Base-by-base conservation (phyloP, 2,797 vertebrate genomes). In the Scolopax rusticola region DNA sequence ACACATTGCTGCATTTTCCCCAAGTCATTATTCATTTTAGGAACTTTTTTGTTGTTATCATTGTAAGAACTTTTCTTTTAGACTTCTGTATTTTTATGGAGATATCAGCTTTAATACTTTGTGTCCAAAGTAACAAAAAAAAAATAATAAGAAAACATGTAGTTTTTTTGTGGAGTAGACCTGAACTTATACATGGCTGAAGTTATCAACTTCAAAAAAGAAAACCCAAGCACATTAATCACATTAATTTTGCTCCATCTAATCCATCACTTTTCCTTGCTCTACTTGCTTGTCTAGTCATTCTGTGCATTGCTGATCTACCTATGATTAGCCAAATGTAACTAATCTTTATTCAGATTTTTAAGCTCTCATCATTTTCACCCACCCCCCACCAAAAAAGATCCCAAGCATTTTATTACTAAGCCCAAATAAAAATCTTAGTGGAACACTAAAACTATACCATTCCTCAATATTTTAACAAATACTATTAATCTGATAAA, bases 241-340 rank as follows among this genome's bases (percentile, higher is more conserved):
- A 96, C 91, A 94, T 97, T 97, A 97, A 90, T 90, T 95, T 91
- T 94, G 85, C 91, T 95, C 68, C 90, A 96, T 94, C 95, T 94
- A 97, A 95, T 91, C 87, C 80, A 95, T 96, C 84, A 90, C 89
- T 95, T 96, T 75, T 87, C 87, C 93, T 89, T 93, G 54, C 68
- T 69, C 38, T 83, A 64, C 89, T 78, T 84, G 47, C 51, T 97
- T 94, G 70, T 75, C 77, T 92, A 38, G 17, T 93, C 50, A 95
- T 93, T 63, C 91, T 89, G 20, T 51, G 48, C 68, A 88, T 15
- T 65, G 48, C 38, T 81, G 9, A 89, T 91, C 64, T 86, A 94
- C 53, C 80, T 93, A 91, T 70, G 81, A 94, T 92, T 87, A 93
- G 56, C 59, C 92, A 95, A 94, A 96, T 84, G 82, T 69, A 90